A percentile compares a stretch with the other conserved stretches of the same genome.
Evolutionary conservation across 2,888 invertebrate genomes (phyloP).

Genomic region (Atherix ibis): DNA sequence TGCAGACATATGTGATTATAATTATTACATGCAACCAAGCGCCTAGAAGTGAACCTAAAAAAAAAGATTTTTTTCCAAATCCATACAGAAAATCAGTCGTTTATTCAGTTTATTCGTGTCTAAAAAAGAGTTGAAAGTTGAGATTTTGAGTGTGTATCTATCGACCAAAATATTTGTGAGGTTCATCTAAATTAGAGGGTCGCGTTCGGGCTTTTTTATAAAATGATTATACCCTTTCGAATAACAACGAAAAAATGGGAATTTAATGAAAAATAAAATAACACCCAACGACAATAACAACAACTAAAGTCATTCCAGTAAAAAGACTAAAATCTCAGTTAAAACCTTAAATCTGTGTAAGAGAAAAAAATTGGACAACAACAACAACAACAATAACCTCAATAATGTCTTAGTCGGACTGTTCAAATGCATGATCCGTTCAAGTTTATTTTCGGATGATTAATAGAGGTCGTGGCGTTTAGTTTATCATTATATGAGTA

Average conservation of each 20-base stretch:
- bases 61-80: background rate
- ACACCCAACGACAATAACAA: no score
- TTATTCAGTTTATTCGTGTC: background rate
- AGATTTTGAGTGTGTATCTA: no score
- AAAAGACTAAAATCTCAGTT: no score
- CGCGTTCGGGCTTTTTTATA: constrained; percentile 6
- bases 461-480: constrained; percentile 9
- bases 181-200: constrained; percentile 13
- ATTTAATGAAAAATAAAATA: no score
- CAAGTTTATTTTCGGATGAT: constrained; percentile 6
- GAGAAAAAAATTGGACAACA: no score
- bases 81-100: background rate
- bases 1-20: constrained; percentile 12
- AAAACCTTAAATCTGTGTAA: no score
- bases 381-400: no score
- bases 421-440: no score
- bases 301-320: no score
- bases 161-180: constrained; percentile 3
- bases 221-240: constrained; percentile 10
- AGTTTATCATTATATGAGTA: constrained; percentile 9
- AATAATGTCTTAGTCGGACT: no score
- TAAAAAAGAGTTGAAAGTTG: constrained; percentile 6
- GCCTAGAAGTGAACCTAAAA: constrained; percentile 6
- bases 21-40: constrained; percentile 10
- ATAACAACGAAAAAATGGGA: no score